Base-by-base conservation (phyloP, 2,797 vertebrate genomes). In the Acrossocheilus fasciatus region DNA sequence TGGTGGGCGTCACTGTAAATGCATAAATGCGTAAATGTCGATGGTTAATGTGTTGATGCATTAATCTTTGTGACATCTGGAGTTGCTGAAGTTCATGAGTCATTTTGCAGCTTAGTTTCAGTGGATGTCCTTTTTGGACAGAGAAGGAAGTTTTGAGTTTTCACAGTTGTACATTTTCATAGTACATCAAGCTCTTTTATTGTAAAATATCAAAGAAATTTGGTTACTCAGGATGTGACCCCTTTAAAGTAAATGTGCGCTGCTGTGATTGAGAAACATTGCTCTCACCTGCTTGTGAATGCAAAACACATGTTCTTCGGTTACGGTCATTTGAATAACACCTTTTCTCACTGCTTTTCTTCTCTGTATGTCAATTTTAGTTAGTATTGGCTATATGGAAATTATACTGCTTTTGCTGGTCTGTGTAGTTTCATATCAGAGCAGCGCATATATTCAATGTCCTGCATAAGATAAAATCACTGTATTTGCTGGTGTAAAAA, bases 261-360 rank as follows among this genome's bases (percentile, higher is more conserved):
- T 74, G n/a, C 73, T 76, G 47, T 34, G 73, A 34, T 64, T 30
- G 12, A 15, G 23, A 64, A 64, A 64, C 4, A 10, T 75, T 75
- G 73, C 45, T 34, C 9, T 80, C 6, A 80, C 15, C 39, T 30
- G 62, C 62, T 34, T 81, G 62, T 36, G 43, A 36, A 69, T 52
- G 43, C 43, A 81, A 68, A 81, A 39, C 34, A 41, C 20, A 36
- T 20, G 43, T 50, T 36, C 18, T 54, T n/a, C 23, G 10, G 34
- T 54, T 45, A 41, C 2, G 47, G 12, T 26, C 11, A 72, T 82
- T 82, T 70, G 36, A 82, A 70, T 57, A 39, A 69, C 34, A 72
- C 1, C 20, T 54, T 79, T 78, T 39, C 20, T 62, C 36, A 26
- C 4, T n/a, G 4, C 20, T 81, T 69, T 52, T 4, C 8, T 82